Base-by-base conservation (phyloP, 2,797 vertebrate species). In the Eulemur albifrons region DNA sequence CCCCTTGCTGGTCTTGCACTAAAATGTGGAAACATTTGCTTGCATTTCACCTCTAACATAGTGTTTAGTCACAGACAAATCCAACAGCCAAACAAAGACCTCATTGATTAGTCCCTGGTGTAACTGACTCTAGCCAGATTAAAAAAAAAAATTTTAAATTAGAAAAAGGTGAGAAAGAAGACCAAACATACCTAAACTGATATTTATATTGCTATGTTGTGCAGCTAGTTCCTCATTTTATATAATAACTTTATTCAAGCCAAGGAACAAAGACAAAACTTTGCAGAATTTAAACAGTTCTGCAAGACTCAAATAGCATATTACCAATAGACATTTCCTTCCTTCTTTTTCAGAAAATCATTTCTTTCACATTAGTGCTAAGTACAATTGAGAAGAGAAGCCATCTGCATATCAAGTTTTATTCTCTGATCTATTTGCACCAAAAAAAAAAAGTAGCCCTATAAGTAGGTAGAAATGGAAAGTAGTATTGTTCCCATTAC, bases 141-240 rank as follows among this genome's bases (percentile, higher is more conserved):
- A 95, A 92, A 91, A 92, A 92, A 91, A 50, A 25, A 82, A 52
- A 12, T 20, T 67, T 45, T 43, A 59, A 96, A 92, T 82, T 63
- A 57, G 63, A 86, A 45, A 96, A 93, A 88, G 9, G 38, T 69
- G 25, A 59, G 94, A 96, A 97, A 50, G 83, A 88, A 43, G 85
- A 84, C 76, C 8, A 81, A 85, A 48, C 15, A 59, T 80, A 65
- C 17, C 21, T 86, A 91, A 89, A 80, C 30, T 8, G 52, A 69
- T 92, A 89, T 82, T 95, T 91, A 57, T 85, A 67, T 81, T 94
- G 15, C 23, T 83, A 35, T 48, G 25, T 38, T 75, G 1, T 48
- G 7, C 5, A 76, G 69, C 40, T 65, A 40, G 73, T 81, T 86
- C 69, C 54, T 95, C 67, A 83, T 79, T 91, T 93, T 93, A 18